Base-by-base conservation (phyloP, 2,113 vertebrate genomes). In the Phyllostomus discolor region DNA sequence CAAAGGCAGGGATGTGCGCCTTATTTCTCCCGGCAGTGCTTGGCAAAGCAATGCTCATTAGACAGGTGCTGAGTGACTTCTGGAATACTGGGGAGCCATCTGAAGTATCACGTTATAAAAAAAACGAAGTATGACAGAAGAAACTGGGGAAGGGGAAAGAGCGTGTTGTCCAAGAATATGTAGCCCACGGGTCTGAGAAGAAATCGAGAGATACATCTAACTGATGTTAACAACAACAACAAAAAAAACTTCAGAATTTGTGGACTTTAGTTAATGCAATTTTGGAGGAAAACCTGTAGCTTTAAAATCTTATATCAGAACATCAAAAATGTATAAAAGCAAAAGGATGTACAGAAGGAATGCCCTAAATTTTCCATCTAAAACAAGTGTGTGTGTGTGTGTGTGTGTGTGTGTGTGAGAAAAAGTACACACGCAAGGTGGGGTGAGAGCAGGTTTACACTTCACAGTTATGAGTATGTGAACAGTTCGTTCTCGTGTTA, bases 221-320 rank as follows among this genome's bases (percentile, higher is more conserved):
- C 57, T 59, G 57, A 59, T 24, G 22, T 24, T 59, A 59, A 24
- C 22, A 59, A 59, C 38, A 41, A 41, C 38, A 41, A 41, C 38
- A 50, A 48, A 57, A 24, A 59, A 24, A 24, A 59, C 54, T 46
- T 73, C 33, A 82, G 59, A 80, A 86, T 62, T 7, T 78, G 46
- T 83, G 19, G n/a, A 33, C n/a, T 57, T 75, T 78, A 41, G 54
- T 50, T 95, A 93, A 84, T 80, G 24, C 79, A 95, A n/a, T 84
- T 84, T 88, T 66, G 31, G 28, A 94, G 35, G 22, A 41, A 91
- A 92, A 76, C 20, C 0, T 69, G 2, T 75, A 79, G 9, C 33
- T 85, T 93, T 83, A 85, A 85, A 86, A 90, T 54, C 19, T 92
- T 93, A 15, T 54, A 31, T 72, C 28, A 88, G 31, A 92, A 66